Evolutionary conservation across 2,888 invertebrate species (phyloP).

Genomic region (Sicus ferrugineus): DNA sequence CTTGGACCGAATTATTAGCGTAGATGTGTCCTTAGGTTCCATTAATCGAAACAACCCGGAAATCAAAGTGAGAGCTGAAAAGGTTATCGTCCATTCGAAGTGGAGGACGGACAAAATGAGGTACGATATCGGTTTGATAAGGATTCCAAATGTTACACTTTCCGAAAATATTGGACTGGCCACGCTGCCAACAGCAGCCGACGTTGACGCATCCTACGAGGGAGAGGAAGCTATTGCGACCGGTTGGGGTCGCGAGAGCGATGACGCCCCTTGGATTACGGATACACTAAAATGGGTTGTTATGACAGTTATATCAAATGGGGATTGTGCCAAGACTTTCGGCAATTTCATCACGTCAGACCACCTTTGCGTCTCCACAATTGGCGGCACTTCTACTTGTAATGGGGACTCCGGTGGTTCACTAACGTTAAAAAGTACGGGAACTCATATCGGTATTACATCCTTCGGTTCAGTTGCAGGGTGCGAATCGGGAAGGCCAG

Average conservation of each 20-base stretch:
- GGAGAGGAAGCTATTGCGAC: slow-evolving; percentile 49
- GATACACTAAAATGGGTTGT: slow-evolving; percentile 43
- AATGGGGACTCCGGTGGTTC: slow-evolving; percentile 61
- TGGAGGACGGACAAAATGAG: slow-evolving; percentile 49
- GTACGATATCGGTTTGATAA: slow-evolving; percentile 54
- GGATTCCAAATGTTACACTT: slow-evolving; percentile 48
- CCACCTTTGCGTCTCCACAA: slow-evolving; percentile 47
- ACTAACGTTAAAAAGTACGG: slow-evolving; percentile 40
- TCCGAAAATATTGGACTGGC: slow-evolving; percentile 30
- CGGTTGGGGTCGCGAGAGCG: slow-evolving; percentile 46
- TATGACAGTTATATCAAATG: slow-evolving; percentile 48
- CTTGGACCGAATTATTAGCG: slow-evolving; percentile 44
- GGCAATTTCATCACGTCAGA: neutral
- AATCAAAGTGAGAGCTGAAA: slow-evolving; percentile 40
- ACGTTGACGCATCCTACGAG: slow-evolving; percentile 42
- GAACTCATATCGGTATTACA: slow-evolving; percentile 51
- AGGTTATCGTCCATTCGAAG: slow-evolving; percentile 52
- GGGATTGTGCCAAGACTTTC: slow-evolving; percentile 44
- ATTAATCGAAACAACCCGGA: slow-evolving; percentile 40
- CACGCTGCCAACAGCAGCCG: slow-evolving; percentile 42
- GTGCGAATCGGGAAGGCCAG: slow-evolving; percentile 53
- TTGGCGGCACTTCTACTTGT: slow-evolving; percentile 51
- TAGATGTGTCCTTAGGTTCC: slow-evolving; percentile 51
- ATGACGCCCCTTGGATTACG: slow-evolving; percentile 8
- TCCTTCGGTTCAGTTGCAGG: slow-evolving; percentile 54